Evolutionary conservation across 2,797 vertebrate genomes (phyloP).

Genomic region (Propithecus deckenii): DNA sequence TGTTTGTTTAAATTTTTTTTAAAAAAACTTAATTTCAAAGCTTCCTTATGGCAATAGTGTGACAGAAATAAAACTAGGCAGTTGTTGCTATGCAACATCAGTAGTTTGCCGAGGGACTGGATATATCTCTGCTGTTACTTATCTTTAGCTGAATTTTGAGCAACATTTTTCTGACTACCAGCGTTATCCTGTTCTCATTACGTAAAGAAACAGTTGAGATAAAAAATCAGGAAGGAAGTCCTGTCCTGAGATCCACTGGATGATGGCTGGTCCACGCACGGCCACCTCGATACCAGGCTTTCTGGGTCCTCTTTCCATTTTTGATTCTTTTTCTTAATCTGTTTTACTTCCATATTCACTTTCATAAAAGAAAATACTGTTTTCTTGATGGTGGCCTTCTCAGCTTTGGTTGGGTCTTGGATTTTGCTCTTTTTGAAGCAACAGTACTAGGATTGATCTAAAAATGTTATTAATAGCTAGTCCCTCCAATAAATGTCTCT

Average conservation of each 20-base stretch:
- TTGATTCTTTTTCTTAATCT: not conserved
- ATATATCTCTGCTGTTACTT: slow-evolving; percentile 80
- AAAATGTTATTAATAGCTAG: not conserved
- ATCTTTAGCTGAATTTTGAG: slow-evolving; percentile 74
- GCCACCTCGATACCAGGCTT: not conserved
- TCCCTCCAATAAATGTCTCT: not conserved
- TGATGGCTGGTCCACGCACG: rapidly evolving
- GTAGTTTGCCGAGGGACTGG: slow-evolving; percentile 73
- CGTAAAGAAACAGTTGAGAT: slow-evolving; percentile 8
- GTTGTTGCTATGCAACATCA: slow-evolving; percentile 85
- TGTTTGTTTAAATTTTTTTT: slow-evolving; percentile 65
- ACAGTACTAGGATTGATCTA: not conserved
- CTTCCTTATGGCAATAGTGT: slow-evolving; percentile 76
- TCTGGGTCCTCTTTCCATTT: not conserved
- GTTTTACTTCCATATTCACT: not conserved
- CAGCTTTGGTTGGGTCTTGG: not conserved
- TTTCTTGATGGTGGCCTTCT: not conserved
- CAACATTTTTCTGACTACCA: slow-evolving; percentile 76
- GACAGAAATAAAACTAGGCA: slow-evolving; percentile 77
- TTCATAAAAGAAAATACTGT: not conserved
- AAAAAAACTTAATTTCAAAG: slow-evolving; percentile 68
- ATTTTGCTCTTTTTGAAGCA: not conserved
- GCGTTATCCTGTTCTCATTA: slow-evolving; percentile 36
- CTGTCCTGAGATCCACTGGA: not conserved
- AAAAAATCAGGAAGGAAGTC: not conserved